Evolutionary conservation across 2,113 vertebrate species (phyloP).

Genomic region (Microcebus murinus): DNA sequence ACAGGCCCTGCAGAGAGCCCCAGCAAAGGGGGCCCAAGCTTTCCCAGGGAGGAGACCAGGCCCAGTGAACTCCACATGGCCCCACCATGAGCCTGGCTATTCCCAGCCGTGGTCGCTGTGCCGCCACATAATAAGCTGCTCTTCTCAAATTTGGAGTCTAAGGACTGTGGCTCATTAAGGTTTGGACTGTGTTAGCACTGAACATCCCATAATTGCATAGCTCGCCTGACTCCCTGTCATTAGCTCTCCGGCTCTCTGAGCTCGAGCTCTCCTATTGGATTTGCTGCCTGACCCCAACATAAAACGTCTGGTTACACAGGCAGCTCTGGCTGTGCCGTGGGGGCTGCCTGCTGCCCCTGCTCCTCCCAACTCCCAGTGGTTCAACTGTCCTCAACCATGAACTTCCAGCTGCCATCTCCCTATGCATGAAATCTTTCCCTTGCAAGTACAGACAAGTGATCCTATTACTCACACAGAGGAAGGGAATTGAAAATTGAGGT

Average conservation of each 20-base stretch:
- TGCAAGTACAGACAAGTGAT: not conserved
- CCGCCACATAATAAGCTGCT: slow-evolving; percentile 64
- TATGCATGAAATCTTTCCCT: not conserved
- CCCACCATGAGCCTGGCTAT: not conserved
- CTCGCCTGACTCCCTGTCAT: slow-evolving; percentile 72
- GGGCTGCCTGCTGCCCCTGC: not conserved
- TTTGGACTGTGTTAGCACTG: slow-evolving; percentile 69
- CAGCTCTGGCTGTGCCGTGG: not conserved
- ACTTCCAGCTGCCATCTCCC: not conserved
- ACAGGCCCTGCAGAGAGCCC: not conserved
- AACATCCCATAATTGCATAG: slow-evolving; percentile 79
- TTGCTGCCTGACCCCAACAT: slow-evolving; percentile 74
- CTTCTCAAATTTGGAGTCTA: slow-evolving; percentile 78
- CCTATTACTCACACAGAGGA: slow-evolving; percentile 50
- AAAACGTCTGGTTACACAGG: not conserved
- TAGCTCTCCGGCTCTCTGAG: slow-evolving; percentile 60
- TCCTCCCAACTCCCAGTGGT: not conserved
- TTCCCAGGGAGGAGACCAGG: not conserved
- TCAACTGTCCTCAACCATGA: not conserved
- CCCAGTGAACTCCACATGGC: not conserved
- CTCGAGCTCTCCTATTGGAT: slow-evolving; percentile 78
- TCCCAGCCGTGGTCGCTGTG: slow-evolving; percentile 41
- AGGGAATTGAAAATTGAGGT: slow-evolving; percentile 61
- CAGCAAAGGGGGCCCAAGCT: not conserved
- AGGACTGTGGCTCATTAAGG: slow-evolving; percentile 66